Evolutionary conservation across 2,797 vertebrate species (phyloP).

Genomic region (Pagetopsis macropterus): DNA sequence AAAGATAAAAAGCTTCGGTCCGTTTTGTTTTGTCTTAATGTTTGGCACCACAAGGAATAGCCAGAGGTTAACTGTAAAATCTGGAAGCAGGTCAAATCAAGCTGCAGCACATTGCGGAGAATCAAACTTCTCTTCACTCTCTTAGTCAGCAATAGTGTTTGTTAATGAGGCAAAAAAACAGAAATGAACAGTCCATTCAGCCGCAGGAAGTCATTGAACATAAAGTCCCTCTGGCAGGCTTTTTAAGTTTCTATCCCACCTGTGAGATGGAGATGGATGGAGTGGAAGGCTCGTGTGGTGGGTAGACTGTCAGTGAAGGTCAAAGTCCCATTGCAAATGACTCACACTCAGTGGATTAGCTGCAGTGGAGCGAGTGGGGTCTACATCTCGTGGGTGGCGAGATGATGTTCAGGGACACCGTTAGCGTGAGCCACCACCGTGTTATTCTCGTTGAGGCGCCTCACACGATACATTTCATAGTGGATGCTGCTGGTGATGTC

Average conservation of each 20-base stretch:
- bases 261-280: slow-evolving; percentile 44
- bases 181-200: slow-evolving; percentile 50
- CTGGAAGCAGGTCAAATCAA: slow-evolving; percentile 54
- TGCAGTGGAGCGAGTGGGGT: slow-evolving; percentile 39
- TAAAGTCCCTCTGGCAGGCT: slow-evolving; percentile 61
- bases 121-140: slow-evolving; percentile 50
- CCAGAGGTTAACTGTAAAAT: slow-evolving; percentile 31
- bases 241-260: slow-evolving; percentile 52
- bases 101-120: slow-evolving; percentile 48
- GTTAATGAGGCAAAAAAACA: slow-evolving; percentile 51
- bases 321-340: slow-evolving; percentile 51
- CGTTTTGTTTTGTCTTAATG: slow-evolving; percentile 40
- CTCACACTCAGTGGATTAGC: slow-evolving; percentile 16
- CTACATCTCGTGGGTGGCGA: slow-evolving; percentile 91
- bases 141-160: slow-evolving; percentile 51
- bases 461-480: slow-evolving; percentile 96
- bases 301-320: slow-evolving; percentile 36
- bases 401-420: slow-evolving; percentile 87
- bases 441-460: slow-evolving; percentile 92
- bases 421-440: slow-evolving; percentile 84
- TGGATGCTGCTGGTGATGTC: slow-evolving; percentile 99
- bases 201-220: slow-evolving; percentile 38
- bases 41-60: slow-evolving; percentile 55
- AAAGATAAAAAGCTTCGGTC: slow-evolving; percentile 16
- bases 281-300: slow-evolving; percentile 37